Evolutionary conservation across 2,113 vertebrate genomes (phyloP).

Genomic region (Dicentrarchus labrax): DNA sequence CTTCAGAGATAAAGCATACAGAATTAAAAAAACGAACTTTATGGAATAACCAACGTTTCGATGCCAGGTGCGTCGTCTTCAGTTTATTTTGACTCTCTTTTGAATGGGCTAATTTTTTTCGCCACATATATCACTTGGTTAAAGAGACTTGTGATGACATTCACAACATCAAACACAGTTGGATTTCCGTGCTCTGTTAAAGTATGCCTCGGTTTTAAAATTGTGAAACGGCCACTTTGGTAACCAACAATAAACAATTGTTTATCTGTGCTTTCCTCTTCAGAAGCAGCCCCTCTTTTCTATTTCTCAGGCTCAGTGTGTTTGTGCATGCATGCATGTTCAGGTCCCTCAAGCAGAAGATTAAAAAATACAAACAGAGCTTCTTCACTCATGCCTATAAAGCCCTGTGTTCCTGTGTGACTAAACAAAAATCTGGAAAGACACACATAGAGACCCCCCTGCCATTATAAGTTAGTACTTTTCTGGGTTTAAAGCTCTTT

Average conservation of each 20-base stretch:
- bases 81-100: too few relatives aligned
- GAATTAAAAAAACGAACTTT: too few relatives aligned
- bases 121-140: too few relatives aligned
- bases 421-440: slow-evolving; percentile 32
- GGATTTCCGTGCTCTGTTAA: not conserved
- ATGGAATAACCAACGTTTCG: too few relatives aligned
- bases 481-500: not conserved
- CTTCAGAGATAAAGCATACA: too few relatives aligned
- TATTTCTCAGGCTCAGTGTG: not conserved
- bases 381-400: slow-evolving; percentile 42
- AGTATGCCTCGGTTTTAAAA: not conserved
- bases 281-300: not conserved
- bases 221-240: not conserved
- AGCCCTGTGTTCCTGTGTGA: slow-evolving; percentile 33
- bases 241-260: slow-evolving; percentile 1
- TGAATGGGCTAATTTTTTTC: too few relatives aligned
- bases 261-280: not conserved
- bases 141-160: not conserved
- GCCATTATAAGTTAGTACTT: not conserved
- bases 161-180: not conserved
- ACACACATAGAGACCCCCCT: not conserved
- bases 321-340: slow-evolving; percentile 47
- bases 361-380: slow-evolving; percentile 55
- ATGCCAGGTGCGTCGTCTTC: too few relatives aligned
- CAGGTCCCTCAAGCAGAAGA: slow-evolving; percentile 58